Evolutionary conservation across 2,888 invertebrate genomes (phyloP).

Genomic region (Panopea generosa): DNA sequence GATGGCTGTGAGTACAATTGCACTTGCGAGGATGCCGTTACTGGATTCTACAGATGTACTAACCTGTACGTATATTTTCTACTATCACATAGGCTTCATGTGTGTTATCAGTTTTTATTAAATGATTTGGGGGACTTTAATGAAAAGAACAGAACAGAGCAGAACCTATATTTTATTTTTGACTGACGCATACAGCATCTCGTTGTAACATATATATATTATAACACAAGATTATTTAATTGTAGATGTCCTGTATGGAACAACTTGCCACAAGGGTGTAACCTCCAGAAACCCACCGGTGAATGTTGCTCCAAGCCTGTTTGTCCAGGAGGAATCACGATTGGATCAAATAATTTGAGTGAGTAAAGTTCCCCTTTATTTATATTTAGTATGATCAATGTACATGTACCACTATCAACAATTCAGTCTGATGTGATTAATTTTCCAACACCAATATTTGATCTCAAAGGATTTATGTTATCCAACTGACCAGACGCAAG

Average conservation of each 20-base stretch:
- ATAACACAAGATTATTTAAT: neutral
- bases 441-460: too few species aligned
- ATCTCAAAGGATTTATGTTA: too few species aligned
- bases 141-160: too few species aligned
- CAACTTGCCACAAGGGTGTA: conserved; percentile 69
- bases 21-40: conserved; percentile 60
- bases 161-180: too few species aligned
- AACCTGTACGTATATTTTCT: conserved; percentile 55
- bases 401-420: too few species aligned
- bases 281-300: conserved; percentile 65
- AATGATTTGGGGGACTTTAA: too few species aligned
- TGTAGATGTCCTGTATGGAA: conserved; percentile 70
- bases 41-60: conserved; percentile 65
- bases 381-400: neutral
- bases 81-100: neutral
- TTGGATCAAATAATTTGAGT: conserved; percentile 28
- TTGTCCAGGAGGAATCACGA: conserved; percentile 37
- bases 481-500: too few species aligned
- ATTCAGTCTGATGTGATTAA: too few species aligned
- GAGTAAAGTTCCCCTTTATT: neutral
- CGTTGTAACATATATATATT: too few species aligned
- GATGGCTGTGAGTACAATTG: conserved; percentile 69
- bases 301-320: conserved; percentile 71
- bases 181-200: too few species aligned
- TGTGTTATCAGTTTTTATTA: too few species aligned